Evolutionary conservation across 2,888 invertebrate species (phyloP), one percentile per base, ranked within the genome.

Genomic region (Cryptosula pallasiana): DNA sequence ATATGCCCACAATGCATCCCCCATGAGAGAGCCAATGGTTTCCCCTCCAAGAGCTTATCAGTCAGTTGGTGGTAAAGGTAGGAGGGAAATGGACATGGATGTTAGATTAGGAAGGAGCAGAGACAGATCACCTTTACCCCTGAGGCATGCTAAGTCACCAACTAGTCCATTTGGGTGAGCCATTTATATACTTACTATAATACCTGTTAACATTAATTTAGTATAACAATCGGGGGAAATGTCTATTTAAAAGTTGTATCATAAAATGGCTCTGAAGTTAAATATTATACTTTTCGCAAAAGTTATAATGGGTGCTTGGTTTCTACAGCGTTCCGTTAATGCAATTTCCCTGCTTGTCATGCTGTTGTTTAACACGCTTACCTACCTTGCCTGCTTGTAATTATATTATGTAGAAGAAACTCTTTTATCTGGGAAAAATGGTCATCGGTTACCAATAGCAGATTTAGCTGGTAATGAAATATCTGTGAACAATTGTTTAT

Each of bases 101-200:
- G 9, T 9, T 16, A 25, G 32, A 63, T 9, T 32, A 25, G 29
- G 32, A 20, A 63, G 63, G 32, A 32, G 32, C 32, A 63, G 63
- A 32, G 63, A 63, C n/a, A 27, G 63, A 27, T 63, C 63, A 29
- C 63, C 63, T 63, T 25, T 25, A 13, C 63, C 25, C 34, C 16
- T 20, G 55, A 20, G 63, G 13, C 27, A 9, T 3, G 13, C 63
- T 29, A 63, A 63, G 32, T 63, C 63, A 2, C 63, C 63, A 32
- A 63, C 63, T 63, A 63, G 63, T 63, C 63, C 63, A 63, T 63
- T 63, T 34, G 63, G 32, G 63, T 63, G 3, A 63, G 63, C 32
- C n/a, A n/a, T n/a, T n/a, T n/a, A n/a, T n/a, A n/a, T n/a, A n/a
- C n/a, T n/a, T n/a, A n/a, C n/a, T n/a, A n/a, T n/a, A n/a, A n/a